Percentiles rank a stretch among this genome's conserved stretches.
phyloP scores from a whole-genome alignment of 92 coral and sea anemone genomes.

The Porites rus region DNA sequence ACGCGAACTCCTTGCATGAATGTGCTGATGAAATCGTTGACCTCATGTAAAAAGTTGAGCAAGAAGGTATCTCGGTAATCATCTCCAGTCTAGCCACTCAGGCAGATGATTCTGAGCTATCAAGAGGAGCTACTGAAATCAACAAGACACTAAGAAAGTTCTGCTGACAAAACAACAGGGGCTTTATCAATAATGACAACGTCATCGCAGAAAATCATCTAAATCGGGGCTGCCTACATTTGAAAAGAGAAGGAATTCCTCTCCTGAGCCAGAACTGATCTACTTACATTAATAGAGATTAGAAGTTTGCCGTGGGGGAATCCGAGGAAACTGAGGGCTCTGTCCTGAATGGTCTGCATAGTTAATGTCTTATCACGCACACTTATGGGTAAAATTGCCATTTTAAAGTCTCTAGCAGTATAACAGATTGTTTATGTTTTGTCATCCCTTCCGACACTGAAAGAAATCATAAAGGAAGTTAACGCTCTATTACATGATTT shows the following conservation, averaged over 20 bases:
- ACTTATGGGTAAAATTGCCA: no score
- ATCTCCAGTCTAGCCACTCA: slow-evolving; percentile 21
- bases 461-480: no score
- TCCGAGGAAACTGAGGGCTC: no score
- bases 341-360: no score
- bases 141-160: slow-evolving; percentile 43
- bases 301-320: no score
- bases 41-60: slow-evolving; percentile 2
- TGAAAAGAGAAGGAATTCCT: not conserved
- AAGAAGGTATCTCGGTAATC: slow-evolving; percentile 7
- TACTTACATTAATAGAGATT: not conserved
- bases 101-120: slow-evolving; percentile 6
- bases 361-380: no score
- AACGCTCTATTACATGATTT: no score
- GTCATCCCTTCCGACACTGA: no score
- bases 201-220: slow-evolving; percentile 16
- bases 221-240: slow-evolving; percentile 47
- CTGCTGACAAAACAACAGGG: slow-evolving; percentile 50
- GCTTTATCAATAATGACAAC: slow-evolving; percentile 41
- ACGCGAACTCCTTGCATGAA: no score
- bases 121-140: slow-evolving; percentile 21
- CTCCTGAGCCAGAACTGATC: not conserved
- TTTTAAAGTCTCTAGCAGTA: no score
- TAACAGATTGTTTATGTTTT: no score
- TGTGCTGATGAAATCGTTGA: no score